phyloP scores from a whole-genome alignment of 2,113 vertebrate species.

The Rafetus swinhoei region DNA sequence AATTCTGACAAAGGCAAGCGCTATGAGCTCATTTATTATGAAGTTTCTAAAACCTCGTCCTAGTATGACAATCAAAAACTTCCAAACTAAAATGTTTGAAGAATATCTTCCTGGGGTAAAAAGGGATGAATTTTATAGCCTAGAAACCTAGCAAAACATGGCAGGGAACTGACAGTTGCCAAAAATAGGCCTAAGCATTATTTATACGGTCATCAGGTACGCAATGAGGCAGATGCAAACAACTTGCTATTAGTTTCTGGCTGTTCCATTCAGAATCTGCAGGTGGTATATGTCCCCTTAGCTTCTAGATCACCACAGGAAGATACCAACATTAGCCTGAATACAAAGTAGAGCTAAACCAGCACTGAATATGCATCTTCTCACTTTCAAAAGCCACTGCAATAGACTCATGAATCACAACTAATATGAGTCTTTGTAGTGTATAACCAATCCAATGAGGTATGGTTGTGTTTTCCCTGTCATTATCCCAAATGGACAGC shows the following conservation, averaged over 20 bases:
- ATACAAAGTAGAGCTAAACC: neutral
- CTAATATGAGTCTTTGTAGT: neutral
- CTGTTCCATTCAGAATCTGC: neutral
- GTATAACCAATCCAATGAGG: neutral
- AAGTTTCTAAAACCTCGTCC: neutral
- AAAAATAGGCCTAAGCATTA: neutral
- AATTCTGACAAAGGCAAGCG: neutral
- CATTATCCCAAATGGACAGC: neutral
- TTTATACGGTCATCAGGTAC: constrained; percentile 2
- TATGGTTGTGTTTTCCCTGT: neutral
- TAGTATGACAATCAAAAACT: neutral
- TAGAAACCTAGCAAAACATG: neutral
- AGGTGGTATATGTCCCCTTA: neutral
- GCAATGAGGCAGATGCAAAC: neutral
- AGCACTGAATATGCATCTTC: neutral
- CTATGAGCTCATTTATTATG: neutral
- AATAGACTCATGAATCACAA: neutral
- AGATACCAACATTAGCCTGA: neutral
- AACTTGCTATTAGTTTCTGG: neutral
- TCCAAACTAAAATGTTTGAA: neutral
- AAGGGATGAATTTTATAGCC: neutral
- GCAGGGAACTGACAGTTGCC: neutral
- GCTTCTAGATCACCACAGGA: neutral
- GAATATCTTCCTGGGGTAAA: neutral
- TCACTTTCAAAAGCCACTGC: neutral